A percentile compares a stretch with the other conserved stretches of the same genome.
Conservation (phyloP, 2,888 invertebrate genomes). For the Corythucha ciliata region DNA sequence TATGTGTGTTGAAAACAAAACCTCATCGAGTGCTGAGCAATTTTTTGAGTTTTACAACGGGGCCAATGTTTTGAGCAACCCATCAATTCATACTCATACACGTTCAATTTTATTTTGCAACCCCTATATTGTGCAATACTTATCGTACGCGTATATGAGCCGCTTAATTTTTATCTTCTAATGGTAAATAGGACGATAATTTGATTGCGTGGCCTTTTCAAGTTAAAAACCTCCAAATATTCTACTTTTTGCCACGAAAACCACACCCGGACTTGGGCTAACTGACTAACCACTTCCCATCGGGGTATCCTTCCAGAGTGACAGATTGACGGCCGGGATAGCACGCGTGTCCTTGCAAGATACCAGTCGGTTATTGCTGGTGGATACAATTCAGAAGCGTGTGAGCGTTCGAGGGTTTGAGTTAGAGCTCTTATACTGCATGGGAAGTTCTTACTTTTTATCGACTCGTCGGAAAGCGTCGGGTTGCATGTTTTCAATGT, state of each 20-base stretch:
- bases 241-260: neutral
- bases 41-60: no score
- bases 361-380: slow-evolving; percentile 48
- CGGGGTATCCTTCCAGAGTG: slow-evolving; percentile 47
- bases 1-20: no score
- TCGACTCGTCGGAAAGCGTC: slow-evolving; percentile 46
- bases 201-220: no score
- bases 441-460: slow-evolving; percentile 33
- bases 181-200: no score
- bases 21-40: no score
- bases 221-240: neutral
- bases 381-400: neutral
- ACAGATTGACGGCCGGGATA: slow-evolving; percentile 46
- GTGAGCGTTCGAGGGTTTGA: neutral
- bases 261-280: no score
- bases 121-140: no score
- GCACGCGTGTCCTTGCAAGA: slow-evolving; percentile 45
- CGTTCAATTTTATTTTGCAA: no score
- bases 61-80: no score
- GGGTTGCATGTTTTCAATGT: slow-evolving; percentile 56
- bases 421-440: neutral
- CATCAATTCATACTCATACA: no score
- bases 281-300: neutral
- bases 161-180: no score
- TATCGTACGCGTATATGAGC: no score